phyloP scores from a whole-genome alignment of 2,888 invertebrate genomes.

The Drosophila melanocephala region DNA sequence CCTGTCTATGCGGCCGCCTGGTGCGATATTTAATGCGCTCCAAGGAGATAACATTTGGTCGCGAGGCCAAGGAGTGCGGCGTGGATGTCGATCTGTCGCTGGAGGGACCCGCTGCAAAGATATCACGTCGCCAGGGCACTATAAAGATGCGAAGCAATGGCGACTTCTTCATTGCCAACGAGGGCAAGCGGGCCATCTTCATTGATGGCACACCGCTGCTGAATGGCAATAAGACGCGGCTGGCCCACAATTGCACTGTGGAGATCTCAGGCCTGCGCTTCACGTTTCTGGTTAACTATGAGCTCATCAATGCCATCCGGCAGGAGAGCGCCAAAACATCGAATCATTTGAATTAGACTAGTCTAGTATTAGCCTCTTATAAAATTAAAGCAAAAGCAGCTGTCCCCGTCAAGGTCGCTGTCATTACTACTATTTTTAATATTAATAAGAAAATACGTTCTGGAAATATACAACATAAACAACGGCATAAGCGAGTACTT shows the following conservation, averaged over 20 bases:
- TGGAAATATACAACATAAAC: slow-evolving; percentile 46
- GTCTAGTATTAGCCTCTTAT: slow-evolving; percentile 16
- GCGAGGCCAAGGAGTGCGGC: slow-evolving; percentile 93
- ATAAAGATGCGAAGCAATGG: slow-evolving; percentile 96
- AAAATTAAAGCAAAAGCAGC: slow-evolving; percentile 23
- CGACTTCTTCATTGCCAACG: slow-evolving; percentile 97
- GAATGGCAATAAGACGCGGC: slow-evolving; percentile 94
- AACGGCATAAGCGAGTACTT: slow-evolving; percentile 42
- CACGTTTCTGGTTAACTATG: slow-evolving; percentile 96
- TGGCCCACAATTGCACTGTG: slow-evolving; percentile 97
- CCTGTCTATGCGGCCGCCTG: slow-evolving; percentile 95
- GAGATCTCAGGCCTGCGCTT: slow-evolving; percentile 97
- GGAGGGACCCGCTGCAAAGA: slow-evolving; percentile 97
- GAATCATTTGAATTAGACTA: slow-evolving; percentile 85
- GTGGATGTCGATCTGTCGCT: slow-evolving; percentile 97
- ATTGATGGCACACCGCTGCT: slow-evolving; percentile 96
- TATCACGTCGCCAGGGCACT: slow-evolving; percentile 96
- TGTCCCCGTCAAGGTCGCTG: slow-evolving; percentile 32
- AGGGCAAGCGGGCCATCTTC: slow-evolving; percentile 97
- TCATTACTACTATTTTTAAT: slow-evolving; percentile 43
- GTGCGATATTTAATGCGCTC: slow-evolving; percentile 98
- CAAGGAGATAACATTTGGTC: slow-evolving; percentile 96
- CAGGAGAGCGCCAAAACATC: slow-evolving; percentile 94
- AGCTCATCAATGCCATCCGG: slow-evolving; percentile 94
- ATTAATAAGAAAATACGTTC: slow-evolving; percentile 50